These are phyloP conservation scores for Nemotelus nigrinus DNA, from an alignment of 2,888 invertebrate genomes.

Conservation along the genomic window DNA sequence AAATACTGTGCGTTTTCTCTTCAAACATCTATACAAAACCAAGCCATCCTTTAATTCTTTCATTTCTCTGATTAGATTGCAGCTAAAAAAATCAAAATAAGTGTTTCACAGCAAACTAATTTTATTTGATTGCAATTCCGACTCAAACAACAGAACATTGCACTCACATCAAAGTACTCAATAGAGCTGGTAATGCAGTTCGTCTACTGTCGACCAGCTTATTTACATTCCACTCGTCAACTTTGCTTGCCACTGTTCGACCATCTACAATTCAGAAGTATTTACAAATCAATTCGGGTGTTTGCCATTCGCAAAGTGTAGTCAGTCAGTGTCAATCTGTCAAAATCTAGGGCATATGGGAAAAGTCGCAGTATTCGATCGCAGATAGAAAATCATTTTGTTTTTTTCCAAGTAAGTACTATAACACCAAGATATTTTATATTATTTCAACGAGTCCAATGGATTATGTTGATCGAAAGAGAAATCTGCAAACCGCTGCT, in stretches of 20 bases:
- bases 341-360: constrained; percentile 36
- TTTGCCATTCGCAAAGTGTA: constrained; percentile 6
- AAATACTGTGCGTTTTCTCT: too few species aligned
- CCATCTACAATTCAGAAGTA: not conserved
- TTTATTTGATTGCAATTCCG: too few species aligned
- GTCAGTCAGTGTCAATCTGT: constrained; percentile 18
- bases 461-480: not conserved
- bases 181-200: not conserved
- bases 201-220: constrained; percentile 11
- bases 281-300: too few species aligned
- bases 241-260: not conserved
- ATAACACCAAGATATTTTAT: not conserved
- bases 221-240: constrained; percentile 21
- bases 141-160: not conserved
- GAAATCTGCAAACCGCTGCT: not conserved
- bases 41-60: too few species aligned
- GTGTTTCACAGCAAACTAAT: too few species aligned
- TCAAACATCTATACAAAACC: too few species aligned
- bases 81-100: too few species aligned
- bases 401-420: constrained; percentile 34
- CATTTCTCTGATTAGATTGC: too few species aligned
- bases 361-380: constrained; percentile 3
- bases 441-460: too few species aligned
- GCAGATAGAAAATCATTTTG: constrained; percentile 32
- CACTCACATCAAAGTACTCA: not conserved